Evolutionary conservation across 2,888 invertebrate genomes (phyloP), one percentile per base, ranked within the genome.

Genomic region (Anticlea derivata): DNA sequence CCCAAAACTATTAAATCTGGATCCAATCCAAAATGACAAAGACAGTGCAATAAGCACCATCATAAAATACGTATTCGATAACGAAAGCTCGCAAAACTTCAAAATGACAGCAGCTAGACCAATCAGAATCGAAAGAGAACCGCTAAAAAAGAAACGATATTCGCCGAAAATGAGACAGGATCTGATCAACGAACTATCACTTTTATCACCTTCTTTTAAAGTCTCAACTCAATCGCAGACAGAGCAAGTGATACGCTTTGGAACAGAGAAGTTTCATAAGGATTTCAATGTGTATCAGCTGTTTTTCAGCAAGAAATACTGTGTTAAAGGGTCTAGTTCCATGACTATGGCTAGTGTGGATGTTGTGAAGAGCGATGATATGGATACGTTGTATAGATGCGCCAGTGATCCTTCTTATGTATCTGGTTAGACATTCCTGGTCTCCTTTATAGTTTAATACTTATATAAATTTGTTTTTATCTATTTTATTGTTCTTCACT

Each of bases 371-470:
- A 83, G 78, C 34, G 80, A 78, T 34, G 85, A 83, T n/a, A 48
- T 87, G 50, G 81, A 74, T 50, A 86, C 83, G 0, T 50, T 87
- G 29, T 87, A 86, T 50, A 62, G 81, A 39, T 85, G 86, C 65
- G 50, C 68, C 7, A 86, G 86, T 54, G 75, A 75, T 13, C 78
- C 78, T 0, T 83, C 83, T 0, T 66, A 62, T 48, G 66, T 63
- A 39, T 82, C 84, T 29, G 77, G 81, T 80, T 76, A 75, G 75
- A 65, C 11, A 37, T 47, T 47, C 10, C 12, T 27, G 20, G 1
- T 2, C 7, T 40, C 7, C n/a, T 20, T 8, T 6, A n/a, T 22
- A 3, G 5, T 23, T 23, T 5, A 8, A 11, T 23, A 7, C 12
- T 24, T n/a, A n/a, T n/a, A n/a, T n/a, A n/a, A n/a, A n/a, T n/a